Percentiles rank a stretch among this genome's conserved stretches.
Evolutionary conservation across 2,113 vertebrate genomes (phyloP).

Genomic region (Mobula birostris): DNA sequence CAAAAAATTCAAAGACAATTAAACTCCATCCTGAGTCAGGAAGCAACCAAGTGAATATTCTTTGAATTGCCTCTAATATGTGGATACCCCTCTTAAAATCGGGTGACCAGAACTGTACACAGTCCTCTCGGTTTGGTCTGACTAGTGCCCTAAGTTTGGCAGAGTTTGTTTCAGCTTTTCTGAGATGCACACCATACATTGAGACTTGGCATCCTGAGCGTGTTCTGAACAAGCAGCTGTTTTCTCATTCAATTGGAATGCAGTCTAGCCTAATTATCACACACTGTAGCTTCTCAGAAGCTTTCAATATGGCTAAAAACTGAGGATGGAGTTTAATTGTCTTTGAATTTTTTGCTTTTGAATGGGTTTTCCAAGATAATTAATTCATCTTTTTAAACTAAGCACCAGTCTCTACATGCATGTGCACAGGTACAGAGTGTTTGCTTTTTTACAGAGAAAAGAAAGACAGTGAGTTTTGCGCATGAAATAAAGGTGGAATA

Average conservation of each 20-base stretch:
- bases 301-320: background rate
- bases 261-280: background rate
- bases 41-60: too few species aligned
- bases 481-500: background rate
- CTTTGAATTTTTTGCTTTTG: background rate
- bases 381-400: background rate
- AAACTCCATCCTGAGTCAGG: background rate
- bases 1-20: background rate
- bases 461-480: background rate
- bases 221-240: background rate
- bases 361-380: background rate
- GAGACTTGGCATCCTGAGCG: background rate
- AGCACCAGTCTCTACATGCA: background rate
- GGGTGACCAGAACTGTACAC: too few species aligned
- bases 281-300: background rate
- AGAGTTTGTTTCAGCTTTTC: background rate
- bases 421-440: background rate
- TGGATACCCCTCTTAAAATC: too few species aligned
- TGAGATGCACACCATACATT: background rate
- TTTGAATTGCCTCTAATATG: too few species aligned
- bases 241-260: background rate
- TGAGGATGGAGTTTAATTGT: background rate
- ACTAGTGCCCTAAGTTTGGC: background rate
- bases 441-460: background rate
- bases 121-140: too few species aligned